A percentile compares a stretch with the other conserved stretches of the same genome.
These are phyloP conservation scores for Doryteuthis pealeii DNA, from an alignment of 1,140 invertebrate species.

Conservation along the genomic window DNA sequence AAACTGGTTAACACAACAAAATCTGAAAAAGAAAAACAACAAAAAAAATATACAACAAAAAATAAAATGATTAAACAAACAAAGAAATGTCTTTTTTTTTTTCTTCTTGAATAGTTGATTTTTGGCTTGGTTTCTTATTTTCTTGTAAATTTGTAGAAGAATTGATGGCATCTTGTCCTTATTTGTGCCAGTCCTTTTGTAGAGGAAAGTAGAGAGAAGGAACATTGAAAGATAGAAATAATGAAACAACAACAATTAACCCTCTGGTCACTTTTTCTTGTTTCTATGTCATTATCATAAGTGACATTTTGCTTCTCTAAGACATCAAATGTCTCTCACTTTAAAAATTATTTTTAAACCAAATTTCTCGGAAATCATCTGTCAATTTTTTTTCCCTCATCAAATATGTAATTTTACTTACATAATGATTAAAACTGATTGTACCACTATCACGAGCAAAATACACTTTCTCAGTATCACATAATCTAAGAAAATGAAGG, in stretches of 20 bases:
- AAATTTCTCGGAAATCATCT: constrained; percentile 5
- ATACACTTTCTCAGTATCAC: not conserved
- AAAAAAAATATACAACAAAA: too few species aligned
- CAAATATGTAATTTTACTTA: constrained; percentile 6
- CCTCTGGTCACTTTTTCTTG: not conserved
- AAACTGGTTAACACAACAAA: too few species aligned
- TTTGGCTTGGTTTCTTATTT: too few species aligned
- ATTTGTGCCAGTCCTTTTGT: too few species aligned
- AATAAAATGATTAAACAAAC: too few species aligned
- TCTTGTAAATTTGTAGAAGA: too few species aligned
- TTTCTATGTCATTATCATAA: not conserved
- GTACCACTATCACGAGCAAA: not conserved
- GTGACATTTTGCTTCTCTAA: not conserved
- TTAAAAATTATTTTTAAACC: constrained; percentile 1
- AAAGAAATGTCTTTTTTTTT: too few species aligned
- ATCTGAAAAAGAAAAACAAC: too few species aligned
- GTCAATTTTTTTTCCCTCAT: constrained; percentile 8
- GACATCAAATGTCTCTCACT: constrained; percentile 1
- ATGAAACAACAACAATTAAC: not conserved
- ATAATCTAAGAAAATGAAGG: not conserved
- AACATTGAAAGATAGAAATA: not conserved
- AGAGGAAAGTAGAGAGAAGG: too few species aligned
- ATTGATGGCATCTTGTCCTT: too few species aligned
- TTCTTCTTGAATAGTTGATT: too few species aligned
- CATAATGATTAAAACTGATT: constrained; percentile 5